Evolutionary conservation across 2,888 invertebrate species (phyloP), one percentile per base, ranked within the genome.

Genomic region (Agrotis segetum): DNA sequence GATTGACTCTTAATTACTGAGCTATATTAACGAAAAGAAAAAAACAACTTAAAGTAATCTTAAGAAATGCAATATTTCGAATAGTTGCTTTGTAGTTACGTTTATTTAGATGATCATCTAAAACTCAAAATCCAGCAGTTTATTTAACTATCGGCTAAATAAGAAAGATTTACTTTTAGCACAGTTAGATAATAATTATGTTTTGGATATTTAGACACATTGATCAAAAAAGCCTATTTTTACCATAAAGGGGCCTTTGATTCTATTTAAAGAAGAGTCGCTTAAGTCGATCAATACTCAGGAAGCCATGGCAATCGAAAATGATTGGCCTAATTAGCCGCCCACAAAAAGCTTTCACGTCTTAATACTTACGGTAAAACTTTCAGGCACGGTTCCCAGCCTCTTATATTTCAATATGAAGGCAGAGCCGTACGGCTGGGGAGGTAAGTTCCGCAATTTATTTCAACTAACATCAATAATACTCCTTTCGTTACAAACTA

Each of bases 331-430:
- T 67, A 67, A 74, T 74, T 59, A 73, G 47, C 16, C 9, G 17
- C 14, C 14, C 29, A 21, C 17, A 6, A 49, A 73, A 67, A 40
- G 59, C 59, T 74, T 74, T 67, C 9, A 58, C 16, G 13, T 47
- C 9, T 2, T 5, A 21, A 19, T 56, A 61, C 56, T 67, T 75
- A 63, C 34, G 34, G 46, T 76, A 19, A 49, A 71, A 64, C 58
- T 70, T 70, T 63, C 44, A 21, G 56, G 62, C 61, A 49, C 29
- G 50, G 21, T 56, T 60, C 34, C 19, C 49, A 69, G 47, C 56
- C 47, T 52, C 52, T 58, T 65, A 62, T 76, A 65, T 52, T 76
- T 76, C 9, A n/a, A 56, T 56, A 71, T 65, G 40, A 71, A 52
- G 61, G 14, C 64, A 29, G 24, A 14, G 53, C 34, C 7, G 34